phyloP scores from a whole-genome alignment of 37 sponge, comb jelly and placozoan genomes.

The Beroe ovata region DNA sequence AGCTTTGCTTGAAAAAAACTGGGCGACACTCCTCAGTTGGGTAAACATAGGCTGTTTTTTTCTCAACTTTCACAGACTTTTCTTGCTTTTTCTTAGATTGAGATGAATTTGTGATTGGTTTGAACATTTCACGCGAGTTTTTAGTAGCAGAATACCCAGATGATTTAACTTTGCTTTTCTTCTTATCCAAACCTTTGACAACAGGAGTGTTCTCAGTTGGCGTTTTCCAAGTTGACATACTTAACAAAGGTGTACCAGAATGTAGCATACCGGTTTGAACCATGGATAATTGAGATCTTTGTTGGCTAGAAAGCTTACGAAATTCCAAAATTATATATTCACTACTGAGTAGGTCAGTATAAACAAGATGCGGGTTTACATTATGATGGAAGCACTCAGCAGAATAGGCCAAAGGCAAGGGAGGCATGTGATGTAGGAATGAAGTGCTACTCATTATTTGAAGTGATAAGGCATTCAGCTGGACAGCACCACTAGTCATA shows the following conservation, averaged over 20 bases:
- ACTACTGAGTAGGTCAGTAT: not conserved
- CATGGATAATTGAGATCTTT: not conserved
- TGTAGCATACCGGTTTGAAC: not conserved
- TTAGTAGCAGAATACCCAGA: slow-evolving; percentile 18
- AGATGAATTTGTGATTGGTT: slow-evolving; percentile 2
- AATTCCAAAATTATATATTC: not conserved
- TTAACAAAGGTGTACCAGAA: slow-evolving; percentile 1
- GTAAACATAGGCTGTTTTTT: slow-evolving; percentile 3
- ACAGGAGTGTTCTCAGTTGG: not conserved
- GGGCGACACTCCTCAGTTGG: slow-evolving; percentile 44
- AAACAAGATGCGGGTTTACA: not conserved
- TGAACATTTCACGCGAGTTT: slow-evolving; percentile 35
- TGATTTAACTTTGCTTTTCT: slow-evolving; percentile 34
- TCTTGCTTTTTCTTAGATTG: not conserved
- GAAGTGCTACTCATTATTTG: slow-evolving; percentile 19
- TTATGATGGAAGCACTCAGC: not conserved
- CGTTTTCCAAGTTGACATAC: slow-evolving; percentile 35
- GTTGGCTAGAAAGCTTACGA: not conserved
- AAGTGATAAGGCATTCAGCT: slow-evolving; percentile 6
- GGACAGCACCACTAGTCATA: slow-evolving; percentile 31
- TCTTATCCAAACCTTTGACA: slow-evolving; percentile 12
- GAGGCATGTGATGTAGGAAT: slow-evolving; percentile 31
- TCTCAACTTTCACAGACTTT: not conserved
- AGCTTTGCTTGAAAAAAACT: not conserved
- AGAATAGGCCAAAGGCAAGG: slow-evolving; percentile 3